Base-by-base conservation (phyloP, 2,797 vertebrate species). In the Microctenopoma lineatum region DNA sequence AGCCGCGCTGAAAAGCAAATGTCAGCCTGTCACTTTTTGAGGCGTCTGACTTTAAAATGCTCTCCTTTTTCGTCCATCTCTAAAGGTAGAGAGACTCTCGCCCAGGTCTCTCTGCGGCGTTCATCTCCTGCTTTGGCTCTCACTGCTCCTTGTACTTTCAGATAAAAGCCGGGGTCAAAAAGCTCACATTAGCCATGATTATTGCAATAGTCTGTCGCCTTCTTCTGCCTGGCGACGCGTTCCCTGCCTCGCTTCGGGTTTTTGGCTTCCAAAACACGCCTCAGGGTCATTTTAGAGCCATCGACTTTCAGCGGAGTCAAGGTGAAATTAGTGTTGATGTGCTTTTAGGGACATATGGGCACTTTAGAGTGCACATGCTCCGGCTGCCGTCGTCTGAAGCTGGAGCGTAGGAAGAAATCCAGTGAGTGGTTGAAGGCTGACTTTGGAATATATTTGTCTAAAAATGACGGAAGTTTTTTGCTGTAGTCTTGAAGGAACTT, bases 21-120 rank as follows among this genome's bases (percentile, higher is more conserved):
- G 90, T 92, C 90, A 92, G 85, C 76, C 87, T 85, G 91, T 91
- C 91, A 91, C 90, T 88, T 90, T 85, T 73, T 12, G 48, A 85
- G 65, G 74, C 87, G 85, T 86, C 85, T 71, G 85, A 86, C 89
- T 91, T 89, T 85, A 88, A 89, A 91, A 90, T 83, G 78, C 51
- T 84, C 76, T 59, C 56, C 77, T 80, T 73, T 59, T 83, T 74
- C 41, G 36, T 73, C 80, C 81, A 63, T 78, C 74, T 73, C 66
- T 44, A 52, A 81, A 77, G 72, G 57, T 69, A 62, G 76, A 66
- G 69, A 70, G 59, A 29, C 39, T 25, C 66, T 73, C 70, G 69
- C 73, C 78, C 76, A 73, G 75, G 59, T 70, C 12, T 50, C 59
- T 75, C 70, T 62, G 44, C 77, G 75, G 70, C 76, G 51, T 71